Base-by-base conservation (phyloP, 35 echinoderm and acorn worm species). In the Acanthaster planci region DNA sequence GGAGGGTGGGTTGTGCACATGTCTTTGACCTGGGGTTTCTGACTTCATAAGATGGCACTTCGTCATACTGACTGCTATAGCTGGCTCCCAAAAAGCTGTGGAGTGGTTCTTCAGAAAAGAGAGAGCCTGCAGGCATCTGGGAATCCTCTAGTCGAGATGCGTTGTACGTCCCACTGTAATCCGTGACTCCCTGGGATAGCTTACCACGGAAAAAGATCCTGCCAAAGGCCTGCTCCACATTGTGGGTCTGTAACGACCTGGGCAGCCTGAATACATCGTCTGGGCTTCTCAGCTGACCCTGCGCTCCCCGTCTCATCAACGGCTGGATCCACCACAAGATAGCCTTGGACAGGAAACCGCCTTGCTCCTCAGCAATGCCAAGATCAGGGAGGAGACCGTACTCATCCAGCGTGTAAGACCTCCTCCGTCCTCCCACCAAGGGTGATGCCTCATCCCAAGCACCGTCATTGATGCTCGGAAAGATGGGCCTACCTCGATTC, bases 251-350 rank as follows among this genome's bases (percentile, higher is more conserved):
- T 4, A 99, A 39, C 59, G 50, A 72, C 44, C 50, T 80, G 31
- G 96, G 96, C 32, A 99, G 85, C 35, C 88, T 76, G 86, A 99
- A 99, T 29, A 99, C 88, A 89, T 99, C 96, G 15, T 84, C 77
- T 18, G 91, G 60, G 36, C 40, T 85, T 17, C 58, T 47, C 8
- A 99, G 89, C 5, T 93, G 39, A 19, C 96, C 96, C 79, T 84
- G 81, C 5, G 96, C 92, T 30, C 96, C 96, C 52, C 93, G 93
- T 23, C 38, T 60, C 96, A 99, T 99, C 52, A 99, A 54, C 6
- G 91, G 86, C 79, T 90, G 76, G 42, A 89, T 89, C 96, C 96
- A 99, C 85, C 77, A 94, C 17, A 94, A 90, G 7, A 84, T 68
- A 6, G 90, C 22, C 38, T 87, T 93, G 14, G 96, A 99, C 4